Percentiles rank a stretch among this genome's conserved stretches.
phyloP scores from a whole-genome alignment of 2,888 invertebrate species.

The Theodoxus fluviatilis region DNA sequence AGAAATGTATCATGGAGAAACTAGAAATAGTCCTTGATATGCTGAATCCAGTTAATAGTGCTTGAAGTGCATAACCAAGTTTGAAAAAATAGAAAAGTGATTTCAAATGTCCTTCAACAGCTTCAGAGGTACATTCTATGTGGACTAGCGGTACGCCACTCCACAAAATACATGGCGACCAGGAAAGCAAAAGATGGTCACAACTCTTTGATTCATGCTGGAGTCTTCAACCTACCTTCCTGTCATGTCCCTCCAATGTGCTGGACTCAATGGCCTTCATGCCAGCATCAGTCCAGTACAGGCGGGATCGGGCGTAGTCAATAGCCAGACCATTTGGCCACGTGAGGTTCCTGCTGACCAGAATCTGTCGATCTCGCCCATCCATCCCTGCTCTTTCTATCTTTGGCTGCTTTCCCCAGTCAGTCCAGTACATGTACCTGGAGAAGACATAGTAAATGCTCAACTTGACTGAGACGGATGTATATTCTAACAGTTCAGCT shows the following conservation, averaged over 20 bases:
- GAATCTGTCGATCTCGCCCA: conserved; percentile 74
- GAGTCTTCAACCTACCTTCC: conserved; percentile 68
- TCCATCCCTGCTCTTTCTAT: conserved; percentile 90
- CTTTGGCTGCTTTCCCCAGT: conserved; percentile 81
- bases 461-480: neutral
- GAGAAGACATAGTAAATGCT: neutral
- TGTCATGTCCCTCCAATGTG: conserved; percentile 78
- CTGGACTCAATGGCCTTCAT: conserved; percentile 81
- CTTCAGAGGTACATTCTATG: too few species aligned
- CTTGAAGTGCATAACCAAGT: too few species aligned
- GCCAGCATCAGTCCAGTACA: conserved; percentile 89
- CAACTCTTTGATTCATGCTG: neutral
- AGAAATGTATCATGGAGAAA: too few species aligned
- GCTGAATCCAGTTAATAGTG: too few species aligned
- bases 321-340: conserved; percentile 88
- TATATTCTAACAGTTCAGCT: neutral
- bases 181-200: neutral
- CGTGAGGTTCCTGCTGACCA: conserved; percentile 73
- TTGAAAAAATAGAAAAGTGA: too few species aligned
- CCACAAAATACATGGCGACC: neutral
- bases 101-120: too few species aligned
- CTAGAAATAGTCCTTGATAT: too few species aligned
- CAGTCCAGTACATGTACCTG: conserved; percentile 88
- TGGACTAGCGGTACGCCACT: too few species aligned
- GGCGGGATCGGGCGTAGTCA: conserved; percentile 74